A percentile compares a stretch with the other conserved stretches of the same genome.
Evolutionary conservation across 2,888 invertebrate species (phyloP).

Genomic region (Eupithecia vulgata): DNA sequence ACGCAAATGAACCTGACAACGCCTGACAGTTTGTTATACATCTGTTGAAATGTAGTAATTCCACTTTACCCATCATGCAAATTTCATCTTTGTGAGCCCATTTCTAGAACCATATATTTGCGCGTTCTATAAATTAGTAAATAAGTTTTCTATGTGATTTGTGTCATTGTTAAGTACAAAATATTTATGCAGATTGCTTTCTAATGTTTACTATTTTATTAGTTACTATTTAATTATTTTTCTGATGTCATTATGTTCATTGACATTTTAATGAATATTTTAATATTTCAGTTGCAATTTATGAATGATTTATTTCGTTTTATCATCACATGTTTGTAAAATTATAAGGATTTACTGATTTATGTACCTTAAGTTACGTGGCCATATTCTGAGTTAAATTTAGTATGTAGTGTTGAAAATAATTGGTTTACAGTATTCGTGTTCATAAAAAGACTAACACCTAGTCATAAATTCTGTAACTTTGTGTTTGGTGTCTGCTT

Average conservation of each 20-base stretch:
- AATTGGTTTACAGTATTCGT: slow-evolving; percentile 33
- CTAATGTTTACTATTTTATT: slow-evolving; percentile 28
- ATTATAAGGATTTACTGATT: slow-evolving; percentile 48
- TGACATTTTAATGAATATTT: slow-evolving; percentile 30
- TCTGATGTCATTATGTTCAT: not conserved
- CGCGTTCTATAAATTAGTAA: slow-evolving; percentile 32
- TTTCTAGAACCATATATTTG: slow-evolving; percentile 6
- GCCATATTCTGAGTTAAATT: slow-evolving; percentile 49
- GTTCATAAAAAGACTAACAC: slow-evolving; percentile 60
- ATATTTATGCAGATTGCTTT: slow-evolving; percentile 40
- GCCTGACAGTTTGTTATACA: not conserved
- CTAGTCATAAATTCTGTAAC: slow-evolving; percentile 59
- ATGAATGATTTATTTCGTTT: slow-evolving; percentile 35
- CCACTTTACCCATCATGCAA: not conserved
- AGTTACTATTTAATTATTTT: slow-evolving; percentile 16
- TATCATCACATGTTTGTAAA: slow-evolving; percentile 32
- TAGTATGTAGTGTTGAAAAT: slow-evolving; percentile 45
- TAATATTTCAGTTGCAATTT: slow-evolving; percentile 37
- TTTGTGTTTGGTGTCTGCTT: slow-evolving; percentile 38
- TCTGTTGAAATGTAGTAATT: not conserved
- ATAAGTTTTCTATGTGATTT: slow-evolving; percentile 30
- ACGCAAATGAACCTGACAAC: not conserved
- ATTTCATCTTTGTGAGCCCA: not conserved
- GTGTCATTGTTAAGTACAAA: slow-evolving; percentile 40
- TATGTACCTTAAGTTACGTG: slow-evolving; percentile 48